Evolutionary conservation across 2,113 vertebrate genomes (phyloP), one percentile per base, ranked within the genome.

Genomic region (Grus americana): DNA sequence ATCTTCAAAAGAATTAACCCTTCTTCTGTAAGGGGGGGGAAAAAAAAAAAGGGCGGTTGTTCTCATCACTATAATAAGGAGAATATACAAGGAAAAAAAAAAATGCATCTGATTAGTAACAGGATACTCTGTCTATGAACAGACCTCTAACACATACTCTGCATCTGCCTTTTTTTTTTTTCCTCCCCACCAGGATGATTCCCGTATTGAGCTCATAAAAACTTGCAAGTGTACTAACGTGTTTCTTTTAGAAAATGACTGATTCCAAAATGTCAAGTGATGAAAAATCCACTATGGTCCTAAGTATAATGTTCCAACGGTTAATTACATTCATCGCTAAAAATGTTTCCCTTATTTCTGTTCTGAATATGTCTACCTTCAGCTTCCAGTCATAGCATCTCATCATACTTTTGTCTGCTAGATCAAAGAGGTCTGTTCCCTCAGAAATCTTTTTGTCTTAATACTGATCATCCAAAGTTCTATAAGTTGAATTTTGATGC

Each of bases 371-470:
- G 15, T 57, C 86, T 94, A 52, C 59, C 47, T 92, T 72, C 86
- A 86, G 58, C 62, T 94, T 76, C 66, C 78, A 88, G 55, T 50
- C 42, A 50, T 7, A 32, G 15, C 11, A 36, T 27, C 79, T 94
- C 95, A 65, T 88, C 84, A 72, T 8, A 44, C 16, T 62, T 91
- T 65, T 91, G 49, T 42, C 71, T 92, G 27, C 13, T 21, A 71
- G 52, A 92, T 94, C 82, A 95, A 92, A 96, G 72, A 54, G 14
- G 50, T n/a, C 12, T 80, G 50, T 88, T 78, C 50, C 61, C 20
- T 88, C 32, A 50, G 88, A 83, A 86, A 97, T 26, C 32, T 83
- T 90, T 73, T 42, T 54, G 13, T 73, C 46, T 52, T 84, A 71
- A 83, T 81, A 54, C 54, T 19, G 21, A 90, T 85, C 84, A 89